phyloP scores from a whole-genome alignment of 2,888 invertebrate genomes.

The Scaptomyza caliginosa region DNA sequence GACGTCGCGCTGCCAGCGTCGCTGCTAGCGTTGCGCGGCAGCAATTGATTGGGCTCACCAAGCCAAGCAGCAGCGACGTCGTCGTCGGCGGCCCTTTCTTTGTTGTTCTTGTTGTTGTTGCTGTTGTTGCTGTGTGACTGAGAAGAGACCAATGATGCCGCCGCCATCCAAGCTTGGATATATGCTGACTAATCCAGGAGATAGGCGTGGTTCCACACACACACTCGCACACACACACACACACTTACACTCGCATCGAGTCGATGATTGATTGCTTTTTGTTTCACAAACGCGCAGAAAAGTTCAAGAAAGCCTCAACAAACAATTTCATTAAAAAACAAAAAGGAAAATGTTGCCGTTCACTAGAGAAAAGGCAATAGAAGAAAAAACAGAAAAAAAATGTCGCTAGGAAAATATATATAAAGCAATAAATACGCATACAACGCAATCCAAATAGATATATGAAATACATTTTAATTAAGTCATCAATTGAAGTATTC shows the following conservation, averaged over 20 bases:
- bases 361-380: background rate
- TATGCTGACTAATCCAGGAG: constrained; percentile 83
- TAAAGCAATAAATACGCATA: constrained; percentile 18
- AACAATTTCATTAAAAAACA: constrained; percentile 71
- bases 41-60: constrained; percentile 74
- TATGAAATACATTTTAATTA: constrained; percentile 79
- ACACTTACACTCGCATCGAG: constrained; percentile 37
- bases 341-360: constrained; percentile 27
- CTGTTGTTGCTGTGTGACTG: constrained; percentile 13
- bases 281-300: constrained; percentile 62
- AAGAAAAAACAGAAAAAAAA: constrained; percentile 36
- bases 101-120: background rate
- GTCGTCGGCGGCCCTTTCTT: constrained; percentile 56
- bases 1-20: constrained; percentile 46
- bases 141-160: constrained; percentile 79
- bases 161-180: constrained; percentile 74
- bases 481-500: constrained; percentile 67
- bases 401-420: constrained; percentile 51
- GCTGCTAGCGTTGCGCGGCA: constrained; percentile 63
- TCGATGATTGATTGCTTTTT: constrained; percentile 82
- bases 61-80: constrained; percentile 30
- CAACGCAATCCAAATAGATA: constrained; percentile 5
- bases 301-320: constrained; percentile 67
- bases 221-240: constrained; percentile 53
- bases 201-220: constrained; percentile 82